Base-by-base conservation (phyloP, 2,888 invertebrate species). In the Belgica antarctica region DNA sequence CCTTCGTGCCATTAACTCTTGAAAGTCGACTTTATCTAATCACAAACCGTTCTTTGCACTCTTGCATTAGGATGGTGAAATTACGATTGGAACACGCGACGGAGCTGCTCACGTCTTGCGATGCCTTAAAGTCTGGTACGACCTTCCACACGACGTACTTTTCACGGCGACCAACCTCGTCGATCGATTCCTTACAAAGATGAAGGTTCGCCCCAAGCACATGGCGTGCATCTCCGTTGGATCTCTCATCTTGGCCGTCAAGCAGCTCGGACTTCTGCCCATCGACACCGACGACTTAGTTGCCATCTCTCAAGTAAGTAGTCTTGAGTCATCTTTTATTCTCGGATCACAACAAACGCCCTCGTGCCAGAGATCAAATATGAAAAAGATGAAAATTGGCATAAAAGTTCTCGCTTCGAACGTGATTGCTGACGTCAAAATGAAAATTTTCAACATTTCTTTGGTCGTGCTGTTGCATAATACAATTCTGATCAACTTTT, bases 221-320 rank as follows among this genome's bases (percentile, higher is more conserved):
- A 86, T 94, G 81, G 90, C 90, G 4, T 94, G 94, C 81, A 89
- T 94, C 78, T 90, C 92, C 15, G 87, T 94, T 34, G 88, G 92
- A 72, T 90, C 92, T 74, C 89, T 94, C 81, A 88, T 92, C 81
- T 85, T 94, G 75, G 92, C 94, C 71, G 87, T 90, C 74, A 83
- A 84, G 76, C 85, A 87, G 71, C 81, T 86, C 71, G 83, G 84
- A 72, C 81, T 82, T 72, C 79, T 84, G 73, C 80, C 86, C 70
- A 82, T 84, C 72, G 83, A 85, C 76, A 82, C 86, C 66, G 86
- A 87, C 73, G 89, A 90, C 77, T 80, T 92, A 71, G 88, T 89
- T 80, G 78, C 80, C 75, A 79, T 83, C 75, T 82, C 83, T 73
- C 80, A 80, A 77, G 80, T 80, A 73, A 72, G 73, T 69, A 72